phyloP scores from a whole-genome alignment of 2,888 invertebrate species.

The Brachyptera putata region DNA sequence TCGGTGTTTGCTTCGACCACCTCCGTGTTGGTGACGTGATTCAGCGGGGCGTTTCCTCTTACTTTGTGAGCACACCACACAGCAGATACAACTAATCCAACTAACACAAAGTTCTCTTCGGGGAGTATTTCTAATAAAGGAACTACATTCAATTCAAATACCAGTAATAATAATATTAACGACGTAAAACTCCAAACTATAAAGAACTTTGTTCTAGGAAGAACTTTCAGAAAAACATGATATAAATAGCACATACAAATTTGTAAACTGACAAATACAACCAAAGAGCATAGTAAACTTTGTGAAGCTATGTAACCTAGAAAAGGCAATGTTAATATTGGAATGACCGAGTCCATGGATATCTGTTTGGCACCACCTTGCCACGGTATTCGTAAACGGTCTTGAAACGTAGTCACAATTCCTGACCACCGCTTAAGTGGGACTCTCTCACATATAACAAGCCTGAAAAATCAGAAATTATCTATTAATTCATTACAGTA shows the following conservation, averaged over 20 bases:
- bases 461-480: constrained; percentile 38
- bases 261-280: constrained; percentile 40
- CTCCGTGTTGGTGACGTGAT: constrained; percentile 22
- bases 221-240: constrained; percentile 40
- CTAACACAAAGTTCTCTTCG: constrained; percentile 58
- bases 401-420: constrained; percentile 50
- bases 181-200: constrained; percentile 70
- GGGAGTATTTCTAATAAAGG: constrained; percentile 65
- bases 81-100: constrained; percentile 49
- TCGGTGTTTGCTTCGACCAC: constrained; percentile 38
- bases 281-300: constrained; percentile 44
- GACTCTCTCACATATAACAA: constrained; percentile 43
- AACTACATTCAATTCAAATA: constrained; percentile 68
- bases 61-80: constrained; percentile 47
- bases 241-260: constrained; percentile 29
- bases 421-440: constrained; percentile 40
- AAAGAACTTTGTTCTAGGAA: constrained; percentile 65
- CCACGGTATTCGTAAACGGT: constrained; percentile 56
- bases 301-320: constrained; percentile 49
- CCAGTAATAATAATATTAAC: constrained; percentile 57
- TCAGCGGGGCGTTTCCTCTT: constrained; percentile 39
- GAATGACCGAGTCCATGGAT: constrained; percentile 49
- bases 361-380: constrained; percentile 55
- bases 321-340: constrained; percentile 49
- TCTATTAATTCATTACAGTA: too few relatives aligned